A percentile compares a stretch with the other conserved stretches of the same genome.
Evolutionary conservation across 2,113 vertebrate genomes (phyloP).

Genomic region (Daubentonia madagascariensis): DNA sequence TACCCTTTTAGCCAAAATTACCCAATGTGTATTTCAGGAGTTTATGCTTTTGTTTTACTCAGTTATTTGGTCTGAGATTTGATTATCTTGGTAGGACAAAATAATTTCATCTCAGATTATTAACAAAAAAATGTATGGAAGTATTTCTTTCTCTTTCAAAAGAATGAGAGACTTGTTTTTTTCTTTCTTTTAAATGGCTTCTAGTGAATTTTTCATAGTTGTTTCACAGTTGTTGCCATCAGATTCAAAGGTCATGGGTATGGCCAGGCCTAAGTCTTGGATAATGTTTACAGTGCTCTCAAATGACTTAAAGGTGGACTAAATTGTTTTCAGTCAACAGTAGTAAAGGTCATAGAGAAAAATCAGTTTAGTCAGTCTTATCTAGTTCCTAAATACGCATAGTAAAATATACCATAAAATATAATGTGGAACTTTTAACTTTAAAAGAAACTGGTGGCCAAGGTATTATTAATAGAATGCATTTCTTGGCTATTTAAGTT

Average conservation of each 20-base stretch:
- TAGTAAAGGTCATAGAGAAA: slow-evolving; percentile 81
- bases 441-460: slow-evolving; percentile 38
- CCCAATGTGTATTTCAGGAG: background rate
- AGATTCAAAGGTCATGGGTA: slow-evolving; percentile 81
- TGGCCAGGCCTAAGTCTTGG: slow-evolving; percentile 75
- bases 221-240: slow-evolving; percentile 71
- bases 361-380: slow-evolving; percentile 77
- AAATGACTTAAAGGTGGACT: slow-evolving; percentile 83
- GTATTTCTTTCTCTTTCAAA: slow-evolving; percentile 50
- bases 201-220: slow-evolving; percentile 56
- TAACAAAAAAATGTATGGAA: background rate
- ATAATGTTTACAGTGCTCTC: slow-evolving; percentile 83
- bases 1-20: slow-evolving; percentile 18
- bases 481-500: slow-evolving; percentile 43
- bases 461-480: slow-evolving; percentile 42
- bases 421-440: slow-evolving; percentile 59
- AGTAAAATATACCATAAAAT: slow-evolving; percentile 72
- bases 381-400: slow-evolving; percentile 61
- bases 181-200: slow-evolving; percentile 67
- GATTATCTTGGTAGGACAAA: background rate
- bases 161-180: slow-evolving; percentile 69
- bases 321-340: slow-evolving; percentile 81
- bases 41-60: background rate
- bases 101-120: background rate
- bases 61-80: background rate